Evolutionary conservation across 2,113 vertebrate genomes (phyloP).

Genomic region (Anthoscopus minutus): DNA sequence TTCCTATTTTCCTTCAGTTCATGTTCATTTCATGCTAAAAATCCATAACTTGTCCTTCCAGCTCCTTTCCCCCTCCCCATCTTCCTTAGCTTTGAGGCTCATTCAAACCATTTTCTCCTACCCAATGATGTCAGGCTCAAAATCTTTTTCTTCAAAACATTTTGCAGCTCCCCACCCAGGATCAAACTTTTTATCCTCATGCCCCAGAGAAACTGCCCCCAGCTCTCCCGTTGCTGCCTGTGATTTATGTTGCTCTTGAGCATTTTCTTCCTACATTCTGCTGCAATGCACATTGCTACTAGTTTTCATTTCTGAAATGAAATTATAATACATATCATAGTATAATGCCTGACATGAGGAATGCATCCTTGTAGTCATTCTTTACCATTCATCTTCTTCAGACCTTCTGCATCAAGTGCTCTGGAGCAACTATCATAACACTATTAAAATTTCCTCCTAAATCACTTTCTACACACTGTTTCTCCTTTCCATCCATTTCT

Average conservation of each 20-base stretch:
- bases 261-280: rapidly evolving
- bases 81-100: not conserved
- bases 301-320: not conserved
- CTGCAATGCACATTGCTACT: not conserved
- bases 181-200: not conserved
- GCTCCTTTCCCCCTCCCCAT: not conserved
- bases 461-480: not conserved
- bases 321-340: not conserved
- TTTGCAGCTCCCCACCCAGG: not conserved
- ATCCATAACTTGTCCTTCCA: not conserved
- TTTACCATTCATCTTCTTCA: not conserved
- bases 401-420: not conserved
- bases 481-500: not conserved
- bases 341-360: not conserved
- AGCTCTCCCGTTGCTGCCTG: not conserved
- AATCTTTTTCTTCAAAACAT: not conserved
- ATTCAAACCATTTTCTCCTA: not conserved
- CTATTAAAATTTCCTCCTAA: not conserved
- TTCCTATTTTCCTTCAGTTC: not conserved
- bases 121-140: not conserved
- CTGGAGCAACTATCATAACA: not conserved
- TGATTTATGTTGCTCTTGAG: rapidly evolving
- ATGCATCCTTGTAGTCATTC: not conserved
- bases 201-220: not conserved
- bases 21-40: not conserved